Evolutionary conservation across 1,140 invertebrate species (phyloP), one percentile per base, ranked within the genome.

Genomic region (Linepithema humile): DNA sequence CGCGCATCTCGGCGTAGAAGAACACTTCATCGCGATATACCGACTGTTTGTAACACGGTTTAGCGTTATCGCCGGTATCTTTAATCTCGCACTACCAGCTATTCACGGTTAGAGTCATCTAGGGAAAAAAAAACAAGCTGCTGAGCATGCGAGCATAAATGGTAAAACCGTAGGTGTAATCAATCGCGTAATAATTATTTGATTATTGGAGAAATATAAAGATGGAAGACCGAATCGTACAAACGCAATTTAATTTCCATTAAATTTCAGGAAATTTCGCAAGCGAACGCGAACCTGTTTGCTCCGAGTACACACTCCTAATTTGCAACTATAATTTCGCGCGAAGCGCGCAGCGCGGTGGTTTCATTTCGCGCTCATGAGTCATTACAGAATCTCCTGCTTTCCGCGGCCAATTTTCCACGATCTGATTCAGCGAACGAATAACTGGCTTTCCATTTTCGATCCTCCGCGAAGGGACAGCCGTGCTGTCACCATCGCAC

Each of bases 231-330:
- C 45, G 59, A 55, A 50, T 50, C 40, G 35, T 45, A 74, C 29
- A 69, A 65, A 43, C 86, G 53, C 85, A 78, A 80, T 87, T 89
- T 89, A 87, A 88, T 85, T 87, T 88, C 77, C 77, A 88, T 89
- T 88, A 78, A 88, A 87, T 74, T 88, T 64, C 53, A 60, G 65
- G 55, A 45, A 88, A 85, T 78, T 88, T 69, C 57, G 38, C 53
- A 57, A 45, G 45, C 64, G 48, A 64, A 20, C 48, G 40, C 45
- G 85, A 57, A 40, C 73, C 40, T 85, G 84, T 88, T 88, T 85
- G 84, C 73, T 7, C 35, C 50, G 65, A 83, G 80, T 88, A 86
- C 78, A 88, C 67, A 88, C 60, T 73, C 32, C 78, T 83, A 88
- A 88, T 86, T 86, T 88, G 80, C 86, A 86, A 85, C 84, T 85